Evolutionary conservation across 2,888 invertebrate species (phyloP), one percentile per base, ranked within the genome.

Genomic region (Drosophila macrothrix): DNA sequence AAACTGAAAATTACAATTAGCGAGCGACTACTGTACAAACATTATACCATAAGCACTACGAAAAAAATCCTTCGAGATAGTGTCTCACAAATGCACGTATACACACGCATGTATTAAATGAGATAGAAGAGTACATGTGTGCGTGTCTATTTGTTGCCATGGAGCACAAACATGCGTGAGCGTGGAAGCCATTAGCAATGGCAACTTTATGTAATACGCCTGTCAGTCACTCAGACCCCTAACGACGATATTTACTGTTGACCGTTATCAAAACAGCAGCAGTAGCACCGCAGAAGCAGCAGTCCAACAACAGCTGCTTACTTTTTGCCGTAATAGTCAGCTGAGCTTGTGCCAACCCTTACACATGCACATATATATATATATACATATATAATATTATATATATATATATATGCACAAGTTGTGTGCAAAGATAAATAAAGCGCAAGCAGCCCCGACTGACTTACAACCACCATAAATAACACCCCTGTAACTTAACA

Each of bases 21-120:
- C 19, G 12, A 25, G 29, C 14, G 14, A 29, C 39, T n/a, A 52
- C 31, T 54, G 39, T 61, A 61, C 16, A 37, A 37, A 53, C n/a
- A 37, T 39, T 53, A 54, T 54, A 25, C 61, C 46, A 28, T 22
- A 16, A 61, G 70, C 75, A 73, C 70, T 64, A 78, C 25, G 43
- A 77, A 59, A 70, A 76, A 80, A 74, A 76, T 88, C 88, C 88
- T 88, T 76, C 69, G 60, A 76, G 76, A 73, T 88, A 73, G 80
- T 83, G 84, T 77, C 70, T 74, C 73, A 60, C 56, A 55, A 35
- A 41, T 54, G 59, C 46, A 67, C 43, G 37, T n/a, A 29, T 49
- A 59, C 28, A 54, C 39, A 41, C 19, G 12, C 19, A 66, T 53
- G 49, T 37, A 54, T 43, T 56, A 39, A 56, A 29, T 56, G 39